Percentiles rank a stretch among this genome's conserved stretches.
Evolutionary conservation across 2,113 vertebrate genomes (phyloP).

Genomic region (Charina bottae): DNA sequence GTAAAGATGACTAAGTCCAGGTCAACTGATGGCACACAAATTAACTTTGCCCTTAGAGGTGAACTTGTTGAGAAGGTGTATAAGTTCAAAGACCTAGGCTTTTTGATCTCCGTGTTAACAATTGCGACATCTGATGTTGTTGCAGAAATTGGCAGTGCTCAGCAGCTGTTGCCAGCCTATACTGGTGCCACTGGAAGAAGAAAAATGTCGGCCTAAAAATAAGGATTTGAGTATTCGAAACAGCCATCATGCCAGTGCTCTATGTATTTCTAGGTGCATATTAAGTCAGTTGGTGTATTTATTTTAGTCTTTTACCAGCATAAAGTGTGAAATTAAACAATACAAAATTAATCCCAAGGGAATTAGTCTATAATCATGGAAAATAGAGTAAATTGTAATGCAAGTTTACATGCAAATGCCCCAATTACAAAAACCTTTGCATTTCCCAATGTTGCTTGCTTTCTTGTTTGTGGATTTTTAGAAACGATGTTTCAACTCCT

Average conservation of each 20-base stretch:
- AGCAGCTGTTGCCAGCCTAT: neutral
- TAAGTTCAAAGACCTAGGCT: neutral
- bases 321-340: neutral
- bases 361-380: neutral
- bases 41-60: neutral
- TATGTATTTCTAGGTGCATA: neutral
- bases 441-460: conserved; percentile 33
- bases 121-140: neutral
- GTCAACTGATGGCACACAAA: neutral
- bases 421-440: neutral
- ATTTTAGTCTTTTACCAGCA: neutral
- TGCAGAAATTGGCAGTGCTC: neutral
- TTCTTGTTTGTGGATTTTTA: neutral
- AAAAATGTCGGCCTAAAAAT: neutral
- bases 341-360: neutral
- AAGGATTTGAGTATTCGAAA: neutral
- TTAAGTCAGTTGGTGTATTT: neutral
- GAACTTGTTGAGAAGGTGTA: neutral
- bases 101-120: neutral
- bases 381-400: conserved; percentile 37
- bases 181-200: neutral
- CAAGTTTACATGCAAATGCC: conserved; percentile 25
- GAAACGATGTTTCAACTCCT: conserved; percentile 30
- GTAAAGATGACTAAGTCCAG: neutral
- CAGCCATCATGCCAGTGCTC: neutral